phyloP scores from a whole-genome alignment of 2,797 vertebrate genomes.

The Scarus forsteni region DNA sequence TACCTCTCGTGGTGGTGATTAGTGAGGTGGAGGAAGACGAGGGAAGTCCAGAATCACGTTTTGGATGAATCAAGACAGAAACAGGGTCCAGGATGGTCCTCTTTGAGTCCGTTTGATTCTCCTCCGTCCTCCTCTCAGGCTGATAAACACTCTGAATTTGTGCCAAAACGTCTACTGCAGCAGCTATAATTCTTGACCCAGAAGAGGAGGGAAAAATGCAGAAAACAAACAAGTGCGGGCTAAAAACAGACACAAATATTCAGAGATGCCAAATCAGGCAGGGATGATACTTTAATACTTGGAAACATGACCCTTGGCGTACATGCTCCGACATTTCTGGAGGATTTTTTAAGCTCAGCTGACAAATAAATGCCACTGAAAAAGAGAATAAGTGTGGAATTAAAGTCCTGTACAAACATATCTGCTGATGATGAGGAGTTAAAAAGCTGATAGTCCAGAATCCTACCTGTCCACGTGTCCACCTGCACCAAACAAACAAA shows the following conservation, averaged over 20 bases:
- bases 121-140: conserved; percentile 4
- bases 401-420: not conserved
- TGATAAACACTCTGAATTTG: conserved; percentile 14
- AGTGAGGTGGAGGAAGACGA: conserved; percentile 57
- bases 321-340: not conserved
- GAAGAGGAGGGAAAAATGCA: conserved; percentile 10
- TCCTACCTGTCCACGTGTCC: no score
- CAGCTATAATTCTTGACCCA: conserved; percentile 20
- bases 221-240: conserved; percentile 29
- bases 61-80: not conserved
- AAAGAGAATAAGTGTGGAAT: no score
- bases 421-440: not conserved
- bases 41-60: not conserved
- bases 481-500: not conserved
- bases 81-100: not conserved
- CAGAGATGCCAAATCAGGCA: conserved; percentile 11
- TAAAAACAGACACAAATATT: not conserved
- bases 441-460: no score
- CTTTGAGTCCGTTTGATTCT: not conserved
- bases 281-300: conserved; percentile 3
- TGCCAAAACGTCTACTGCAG: conserved; percentile 21
- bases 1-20: conserved; percentile 86
- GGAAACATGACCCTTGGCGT: conserved; percentile 4
- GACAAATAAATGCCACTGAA: not conserved
- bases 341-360: not conserved